These are phyloP conservation scores for Macquaria ambigua DNA, from an alignment of 2,113 vertebrate species.

Conservation along the genomic window DNA sequence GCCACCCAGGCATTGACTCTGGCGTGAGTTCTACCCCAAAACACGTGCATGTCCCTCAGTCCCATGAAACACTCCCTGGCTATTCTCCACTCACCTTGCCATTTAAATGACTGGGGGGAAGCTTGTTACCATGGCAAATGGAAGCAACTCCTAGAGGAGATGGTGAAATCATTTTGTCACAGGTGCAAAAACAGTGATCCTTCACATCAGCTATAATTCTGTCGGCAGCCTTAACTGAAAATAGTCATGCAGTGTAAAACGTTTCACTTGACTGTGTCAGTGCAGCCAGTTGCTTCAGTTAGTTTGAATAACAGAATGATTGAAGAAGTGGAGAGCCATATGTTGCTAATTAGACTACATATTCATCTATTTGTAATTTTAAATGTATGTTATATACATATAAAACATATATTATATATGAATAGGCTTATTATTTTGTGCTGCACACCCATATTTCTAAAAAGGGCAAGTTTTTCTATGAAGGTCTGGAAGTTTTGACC, in stretches of 20 bases:
- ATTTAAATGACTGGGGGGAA: slow-evolving; percentile 56
- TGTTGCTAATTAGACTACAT: not conserved
- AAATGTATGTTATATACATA: not conserved
- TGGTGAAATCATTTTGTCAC: slow-evolving; percentile 32
- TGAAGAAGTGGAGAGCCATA: not conserved
- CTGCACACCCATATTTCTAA: not conserved
- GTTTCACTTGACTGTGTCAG: not conserved
- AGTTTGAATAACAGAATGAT: not conserved
- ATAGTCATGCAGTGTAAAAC: not conserved
- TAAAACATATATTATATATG: not conserved
- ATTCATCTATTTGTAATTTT: not conserved
- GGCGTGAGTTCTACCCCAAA: slow-evolving; percentile 71
- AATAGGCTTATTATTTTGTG: not conserved
- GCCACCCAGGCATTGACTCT: slow-evolving; percentile 86
- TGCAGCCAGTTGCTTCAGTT: not conserved
- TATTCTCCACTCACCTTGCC: slow-evolving; percentile 72
- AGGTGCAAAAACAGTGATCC: slow-evolving; percentile 32
- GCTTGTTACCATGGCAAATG: slow-evolving; percentile 62
- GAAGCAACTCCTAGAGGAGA: slow-evolving; percentile 31
- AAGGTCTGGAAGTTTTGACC: slow-evolving; percentile 3
- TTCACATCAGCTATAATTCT: slow-evolving; percentile 12
- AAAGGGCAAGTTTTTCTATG: slow-evolving; percentile 20
- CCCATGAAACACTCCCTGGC: slow-evolving; percentile 55
- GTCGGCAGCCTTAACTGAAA: not conserved
- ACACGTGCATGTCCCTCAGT: slow-evolving; percentile 69